Percentiles rank a stretch among this genome's conserved stretches.
These are phyloP conservation scores for Sthenelais limicola DNA, from an alignment of 2,888 invertebrate species.

Conservation along the genomic window DNA sequence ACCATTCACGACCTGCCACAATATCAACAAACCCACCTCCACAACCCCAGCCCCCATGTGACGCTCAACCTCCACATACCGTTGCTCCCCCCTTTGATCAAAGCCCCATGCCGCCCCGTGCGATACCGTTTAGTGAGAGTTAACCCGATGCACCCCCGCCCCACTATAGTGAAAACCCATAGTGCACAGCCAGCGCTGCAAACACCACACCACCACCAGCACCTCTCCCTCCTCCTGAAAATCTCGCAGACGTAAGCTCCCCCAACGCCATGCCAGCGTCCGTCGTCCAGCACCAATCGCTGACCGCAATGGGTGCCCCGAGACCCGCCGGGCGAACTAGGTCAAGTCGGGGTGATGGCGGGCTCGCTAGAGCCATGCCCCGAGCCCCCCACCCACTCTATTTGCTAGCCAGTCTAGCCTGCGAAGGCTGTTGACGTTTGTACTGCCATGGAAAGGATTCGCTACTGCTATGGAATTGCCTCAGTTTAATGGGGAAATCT, in stretches of 20 bases:
- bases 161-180: conserved; percentile 12
- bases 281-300: not conserved
- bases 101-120: too few relatives aligned
- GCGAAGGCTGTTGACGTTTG: too few relatives aligned
- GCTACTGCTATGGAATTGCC: too few relatives aligned
- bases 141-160: too few relatives aligned
- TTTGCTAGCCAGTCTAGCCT: conserved; percentile 19
- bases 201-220: not conserved
- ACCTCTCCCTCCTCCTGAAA: not conserved
- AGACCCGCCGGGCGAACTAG: conserved; percentile 14
- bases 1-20: too few relatives aligned
- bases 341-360: conserved; percentile 31
- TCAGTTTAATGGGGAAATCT: too few relatives aligned
- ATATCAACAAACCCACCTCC: conserved; percentile 3
- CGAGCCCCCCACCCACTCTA: not conserved
- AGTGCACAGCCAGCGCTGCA: conserved; percentile 3
- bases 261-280: too few relatives aligned
- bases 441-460: too few relatives aligned
- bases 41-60: not conserved
- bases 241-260: too few relatives aligned
- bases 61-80: too few relatives aligned
- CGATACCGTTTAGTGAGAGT: too few relatives aligned
- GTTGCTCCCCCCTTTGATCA: too few relatives aligned
- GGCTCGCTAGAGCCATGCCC: not conserved
- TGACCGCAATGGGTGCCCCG: conserved; percentile 5